A percentile compares a stretch with the other conserved stretches of the same genome.
These are phyloP conservation scores for Pitangus sulphuratus DNA, from an alignment of 2,797 vertebrate genomes.

Conservation along the genomic window DNA sequence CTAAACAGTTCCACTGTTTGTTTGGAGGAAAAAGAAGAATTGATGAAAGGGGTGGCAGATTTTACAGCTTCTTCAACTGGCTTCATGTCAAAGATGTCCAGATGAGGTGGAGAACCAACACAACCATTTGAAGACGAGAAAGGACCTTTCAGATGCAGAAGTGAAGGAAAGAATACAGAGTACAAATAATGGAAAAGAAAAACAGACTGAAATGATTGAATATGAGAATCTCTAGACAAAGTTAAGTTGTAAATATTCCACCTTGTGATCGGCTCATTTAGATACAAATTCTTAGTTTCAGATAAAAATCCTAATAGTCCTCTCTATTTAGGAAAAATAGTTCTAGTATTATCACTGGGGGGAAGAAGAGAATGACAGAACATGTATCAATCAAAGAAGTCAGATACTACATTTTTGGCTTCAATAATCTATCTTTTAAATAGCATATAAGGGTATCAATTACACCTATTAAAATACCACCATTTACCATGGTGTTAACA, in stretches of 20 bases:
- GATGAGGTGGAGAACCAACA: constrained; percentile 75
- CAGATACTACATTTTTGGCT: background rate
- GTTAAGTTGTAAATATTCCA: background rate
- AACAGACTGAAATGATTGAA: background rate
- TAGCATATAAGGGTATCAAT: background rate
- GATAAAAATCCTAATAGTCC: background rate
- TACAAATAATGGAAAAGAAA: constrained; percentile 44
- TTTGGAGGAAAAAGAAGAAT: constrained; percentile 74
- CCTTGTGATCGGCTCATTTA: background rate
- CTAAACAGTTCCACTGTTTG: constrained; percentile 75
- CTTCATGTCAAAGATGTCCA: constrained; percentile 80
- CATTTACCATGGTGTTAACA: background rate
- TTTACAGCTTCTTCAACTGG: constrained; percentile 78
- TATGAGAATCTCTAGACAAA: constrained; percentile 1
- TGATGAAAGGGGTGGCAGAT: constrained; percentile 68
- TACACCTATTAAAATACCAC: background rate
- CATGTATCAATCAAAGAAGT: background rate
- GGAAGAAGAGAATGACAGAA: background rate
- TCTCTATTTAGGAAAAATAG: background rate
- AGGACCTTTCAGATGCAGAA: constrained; percentile 67
- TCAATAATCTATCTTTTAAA: background rate
- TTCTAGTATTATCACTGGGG: background rate
- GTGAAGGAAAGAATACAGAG: constrained; percentile 61
- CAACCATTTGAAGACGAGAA: constrained; percentile 77
- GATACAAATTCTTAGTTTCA: background rate